Conservation (phyloP, 2,113 vertebrate species). For the Lepus americanus region DNA sequence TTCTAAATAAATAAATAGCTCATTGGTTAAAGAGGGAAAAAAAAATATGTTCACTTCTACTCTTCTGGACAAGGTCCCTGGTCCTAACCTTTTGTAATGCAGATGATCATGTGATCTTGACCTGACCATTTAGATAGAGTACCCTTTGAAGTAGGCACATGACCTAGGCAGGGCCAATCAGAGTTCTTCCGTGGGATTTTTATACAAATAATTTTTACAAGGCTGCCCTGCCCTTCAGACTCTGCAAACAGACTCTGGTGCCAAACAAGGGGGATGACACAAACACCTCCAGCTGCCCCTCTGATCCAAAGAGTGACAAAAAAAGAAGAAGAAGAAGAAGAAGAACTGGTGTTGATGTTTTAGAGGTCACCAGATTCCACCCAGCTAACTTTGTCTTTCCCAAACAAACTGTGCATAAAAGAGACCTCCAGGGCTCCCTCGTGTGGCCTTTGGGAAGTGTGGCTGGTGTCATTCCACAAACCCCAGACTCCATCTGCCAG, state of each 20-base stretch:
- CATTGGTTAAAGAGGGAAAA: no score
- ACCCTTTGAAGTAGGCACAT: neutral
- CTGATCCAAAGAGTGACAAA: neutral
- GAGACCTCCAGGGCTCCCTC: accelerated
- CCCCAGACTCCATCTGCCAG: neutral
- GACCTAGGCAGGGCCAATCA: no score
- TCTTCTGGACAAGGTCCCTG: no score
- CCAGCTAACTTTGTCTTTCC: neutral
- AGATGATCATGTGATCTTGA: no score
- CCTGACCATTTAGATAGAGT: neutral
- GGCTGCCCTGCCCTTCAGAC: neutral
- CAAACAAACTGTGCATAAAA: neutral
- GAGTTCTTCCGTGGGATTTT: no score
- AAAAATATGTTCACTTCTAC: no score
- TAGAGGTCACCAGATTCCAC: neutral
- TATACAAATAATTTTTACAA: no score
- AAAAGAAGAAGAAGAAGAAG: neutral
- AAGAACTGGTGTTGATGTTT: neutral
- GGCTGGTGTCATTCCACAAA: neutral
- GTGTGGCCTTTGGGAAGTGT: neutral
- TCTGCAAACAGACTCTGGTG: no score
- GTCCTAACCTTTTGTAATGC: neutral
- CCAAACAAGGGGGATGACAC: neutral
- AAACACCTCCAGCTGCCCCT: neutral
- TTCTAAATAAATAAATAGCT: no score